phyloP scores from a whole-genome alignment of 2,113 vertebrate genomes.

The Istiophorus platypterus region DNA sequence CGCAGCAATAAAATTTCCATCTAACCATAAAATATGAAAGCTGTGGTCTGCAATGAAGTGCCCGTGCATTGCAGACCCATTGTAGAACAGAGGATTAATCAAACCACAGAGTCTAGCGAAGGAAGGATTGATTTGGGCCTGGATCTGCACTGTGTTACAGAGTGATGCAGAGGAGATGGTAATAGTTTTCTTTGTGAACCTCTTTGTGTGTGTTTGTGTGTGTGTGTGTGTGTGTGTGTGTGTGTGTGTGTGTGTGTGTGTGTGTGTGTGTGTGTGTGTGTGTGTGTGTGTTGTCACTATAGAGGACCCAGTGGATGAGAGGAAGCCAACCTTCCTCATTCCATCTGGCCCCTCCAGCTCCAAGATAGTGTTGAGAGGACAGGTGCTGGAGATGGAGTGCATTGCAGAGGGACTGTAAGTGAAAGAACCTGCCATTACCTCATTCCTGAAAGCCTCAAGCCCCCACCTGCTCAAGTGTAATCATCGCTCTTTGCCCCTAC shows the following conservation, averaged over 20 bases:
- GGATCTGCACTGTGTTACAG: not conserved
- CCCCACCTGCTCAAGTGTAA: slow-evolving; percentile 22
- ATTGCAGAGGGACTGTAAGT: slow-evolving; percentile 98
- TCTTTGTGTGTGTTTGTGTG: slow-evolving; percentile 39
- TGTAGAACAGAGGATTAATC: not conserved
- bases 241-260: slow-evolving; percentile 35
- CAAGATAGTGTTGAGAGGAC: slow-evolving; percentile 93
- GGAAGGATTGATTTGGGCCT: not conserved
- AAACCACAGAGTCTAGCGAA: not conserved
- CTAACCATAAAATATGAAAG: slow-evolving; percentile 43
- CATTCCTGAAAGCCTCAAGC: slow-evolving; percentile 15
- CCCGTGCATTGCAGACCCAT: not conserved
- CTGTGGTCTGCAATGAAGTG: slow-evolving; percentile 27
- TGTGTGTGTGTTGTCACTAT: slow-evolving; percentile 49
- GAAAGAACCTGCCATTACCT: slow-evolving; percentile 21
- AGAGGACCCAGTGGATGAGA: slow-evolving; percentile 90
- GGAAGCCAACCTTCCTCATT: slow-evolving; percentile 90
- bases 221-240: too few species aligned
- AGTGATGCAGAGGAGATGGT: not conserved
- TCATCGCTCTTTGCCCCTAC: not conserved
- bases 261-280: too few species aligned
- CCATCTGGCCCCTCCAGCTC: slow-evolving; percentile 88
- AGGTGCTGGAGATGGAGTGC: slow-evolving; percentile 93
- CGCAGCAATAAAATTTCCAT: slow-evolving; percentile 35
- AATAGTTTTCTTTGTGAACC: slow-evolving; percentile 13